Conservation (phyloP, 2,113 vertebrate species). For the Pongo abelii region DNA sequence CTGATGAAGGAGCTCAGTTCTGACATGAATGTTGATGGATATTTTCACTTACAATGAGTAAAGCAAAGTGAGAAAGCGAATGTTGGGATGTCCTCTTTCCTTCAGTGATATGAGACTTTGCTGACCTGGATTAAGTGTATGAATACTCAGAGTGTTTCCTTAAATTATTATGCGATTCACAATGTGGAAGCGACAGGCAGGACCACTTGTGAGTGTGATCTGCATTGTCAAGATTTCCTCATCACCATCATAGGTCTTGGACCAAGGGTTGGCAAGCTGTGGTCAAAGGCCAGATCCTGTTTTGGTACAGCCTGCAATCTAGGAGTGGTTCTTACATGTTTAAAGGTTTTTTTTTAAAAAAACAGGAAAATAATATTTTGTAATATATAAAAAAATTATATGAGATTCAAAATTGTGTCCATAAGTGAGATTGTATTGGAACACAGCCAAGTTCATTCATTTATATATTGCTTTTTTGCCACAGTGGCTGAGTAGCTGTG, state of each 20-base stretch:
- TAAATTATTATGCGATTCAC: no score
- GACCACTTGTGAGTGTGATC: fast-evolving
- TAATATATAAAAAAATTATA: neutral
- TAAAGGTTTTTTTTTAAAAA: neutral
- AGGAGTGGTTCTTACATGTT: neutral
- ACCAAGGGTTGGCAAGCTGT: no score
- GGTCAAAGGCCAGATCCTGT: neutral
- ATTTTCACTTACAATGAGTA: neutral
- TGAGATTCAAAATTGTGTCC: neutral
- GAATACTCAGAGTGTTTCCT: fast-evolving
- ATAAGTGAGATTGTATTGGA: neutral
- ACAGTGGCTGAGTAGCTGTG: neutral
- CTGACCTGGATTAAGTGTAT: neutral
- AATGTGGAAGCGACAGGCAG: fast-evolving
- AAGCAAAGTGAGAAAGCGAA: neutral
- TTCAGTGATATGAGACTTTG: neutral
- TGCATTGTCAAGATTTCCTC: neutral
- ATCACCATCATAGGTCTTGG: neutral
- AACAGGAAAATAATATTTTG: neutral
- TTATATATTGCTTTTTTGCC: fast-evolving
- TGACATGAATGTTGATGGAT: neutral
- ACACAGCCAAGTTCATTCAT: neutral
- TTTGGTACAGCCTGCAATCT: neutral
- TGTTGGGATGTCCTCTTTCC: neutral
- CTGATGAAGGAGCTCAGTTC: fast-evolving